Evolutionary conservation across 1,140 invertebrate species (phyloP).

Genomic region (Monochamus saltuarius): DNA sequence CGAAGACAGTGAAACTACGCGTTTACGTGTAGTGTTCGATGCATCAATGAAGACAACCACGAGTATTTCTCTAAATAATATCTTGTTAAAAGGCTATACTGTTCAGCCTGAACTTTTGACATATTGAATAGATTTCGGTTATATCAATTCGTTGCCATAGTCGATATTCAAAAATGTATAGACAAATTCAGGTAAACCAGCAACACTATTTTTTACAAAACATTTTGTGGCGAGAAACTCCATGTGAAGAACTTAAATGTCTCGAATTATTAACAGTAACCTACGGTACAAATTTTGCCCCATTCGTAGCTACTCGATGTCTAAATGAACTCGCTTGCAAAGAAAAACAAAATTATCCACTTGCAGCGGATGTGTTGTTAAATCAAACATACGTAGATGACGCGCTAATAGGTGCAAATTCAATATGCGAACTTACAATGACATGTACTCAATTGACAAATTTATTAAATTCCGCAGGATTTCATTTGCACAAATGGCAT

Average conservation of each 20-base stretch:
- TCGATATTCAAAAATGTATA: conserved; percentile 36
- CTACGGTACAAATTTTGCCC: conserved; percentile 16
- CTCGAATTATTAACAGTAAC: conserved; percentile 16
- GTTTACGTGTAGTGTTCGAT: conserved; percentile 49
- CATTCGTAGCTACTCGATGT: conserved; percentile 17
- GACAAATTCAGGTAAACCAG: conserved; percentile 34
- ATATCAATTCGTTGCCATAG: conserved; percentile 33
- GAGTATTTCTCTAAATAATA: conserved; percentile 43
- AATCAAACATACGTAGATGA: conserved; percentile 50
- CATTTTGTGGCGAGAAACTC: conserved; percentile 10
- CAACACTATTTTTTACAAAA: conserved; percentile 8
- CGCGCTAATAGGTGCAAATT: conserved; percentile 42
- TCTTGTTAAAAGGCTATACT: conserved; percentile 42
- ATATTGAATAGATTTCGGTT: conserved; percentile 40
- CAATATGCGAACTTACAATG: conserved; percentile 23
- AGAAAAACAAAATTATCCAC: conserved; percentile 24
- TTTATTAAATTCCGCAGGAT: conserved; percentile 15
- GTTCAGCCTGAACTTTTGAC: conserved; percentile 43
- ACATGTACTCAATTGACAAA: conserved; percentile 24
- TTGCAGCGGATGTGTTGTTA: conserved; percentile 16
- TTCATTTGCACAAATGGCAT: conserved; percentile 41
- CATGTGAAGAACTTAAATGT: conserved; percentile 1
- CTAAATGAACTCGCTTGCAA: conserved; percentile 34
- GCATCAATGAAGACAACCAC: conserved; percentile 37
- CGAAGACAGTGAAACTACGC: conserved; percentile 34